Evolutionary conservation across 2,888 invertebrate genomes (phyloP).

Genomic region (Panzeria rudis): DNA sequence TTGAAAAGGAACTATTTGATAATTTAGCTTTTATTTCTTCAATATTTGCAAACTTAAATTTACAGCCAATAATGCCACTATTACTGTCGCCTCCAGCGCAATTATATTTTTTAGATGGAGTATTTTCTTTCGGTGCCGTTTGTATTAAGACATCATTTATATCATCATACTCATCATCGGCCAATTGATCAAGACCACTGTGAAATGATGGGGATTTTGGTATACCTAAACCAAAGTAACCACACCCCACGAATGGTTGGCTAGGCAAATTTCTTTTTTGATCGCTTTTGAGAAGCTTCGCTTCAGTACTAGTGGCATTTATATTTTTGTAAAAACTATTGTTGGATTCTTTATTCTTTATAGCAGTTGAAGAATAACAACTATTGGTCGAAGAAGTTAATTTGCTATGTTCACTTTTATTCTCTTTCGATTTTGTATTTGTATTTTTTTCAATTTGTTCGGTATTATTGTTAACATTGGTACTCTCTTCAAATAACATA

Average conservation of each 20-base stretch:
- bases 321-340: slow-evolving; percentile 36
- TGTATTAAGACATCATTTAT: slow-evolving; percentile 52
- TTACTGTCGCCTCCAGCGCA: slow-evolving; percentile 24
- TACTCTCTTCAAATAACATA: slow-evolving; percentile 81
- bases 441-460: slow-evolving; percentile 61
- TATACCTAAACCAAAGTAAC: slow-evolving; percentile 86
- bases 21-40: slow-evolving; percentile 80
- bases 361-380: slow-evolving; percentile 29
- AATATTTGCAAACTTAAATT: slow-evolving; percentile 76
- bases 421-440: slow-evolving; percentile 58
- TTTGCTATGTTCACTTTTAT: slow-evolving; percentile 55
- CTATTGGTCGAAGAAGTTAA: slow-evolving; percentile 55
- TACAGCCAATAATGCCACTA: slow-evolving; percentile 55
- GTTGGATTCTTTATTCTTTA: slow-evolving; percentile 37
- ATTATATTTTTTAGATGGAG: slow-evolving; percentile 37
- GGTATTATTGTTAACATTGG: slow-evolving; percentile 64
- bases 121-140: slow-evolving; percentile 23
- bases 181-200: slow-evolving; percentile 92
- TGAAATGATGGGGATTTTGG: slow-evolving; percentile 95
- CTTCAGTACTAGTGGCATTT: slow-evolving; percentile 35
- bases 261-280: slow-evolving; percentile 45
- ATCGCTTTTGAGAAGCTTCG: slow-evolving; percentile 45
- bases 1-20: slow-evolving; percentile 74
- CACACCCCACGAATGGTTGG: slow-evolving; percentile 70
- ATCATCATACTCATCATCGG: slow-evolving; percentile 84